Evolutionary conservation across 2,888 invertebrate genomes (phyloP), one percentile per base, ranked within the genome.

Genomic region (Drosophila emarginata): DNA sequence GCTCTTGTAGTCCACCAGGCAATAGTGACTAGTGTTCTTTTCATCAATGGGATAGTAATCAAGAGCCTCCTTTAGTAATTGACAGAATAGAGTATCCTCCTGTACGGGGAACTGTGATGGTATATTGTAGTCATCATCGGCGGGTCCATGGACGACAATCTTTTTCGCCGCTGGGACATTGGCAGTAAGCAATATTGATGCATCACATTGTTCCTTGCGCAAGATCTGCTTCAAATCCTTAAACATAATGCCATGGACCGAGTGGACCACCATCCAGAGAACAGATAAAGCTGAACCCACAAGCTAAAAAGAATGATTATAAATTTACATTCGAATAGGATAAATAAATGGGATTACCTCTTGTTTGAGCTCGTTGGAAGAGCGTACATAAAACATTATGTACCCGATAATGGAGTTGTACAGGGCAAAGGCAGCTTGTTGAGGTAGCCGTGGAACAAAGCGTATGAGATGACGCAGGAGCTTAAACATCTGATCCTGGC

Each of bases 111-210:
- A 99, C 91, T 99, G 99, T 0, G 99, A 98, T 0, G 99, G 99
- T 89, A 99, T 99, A 65, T 97, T 97, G 58, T 97, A 97, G 78
- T 97, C 96, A 83, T 97, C 97, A 73, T 96, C 84, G 4, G 87
- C 87, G 0, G 97, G 97, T 1, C 98, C 99, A 91, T 99, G 98
- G 1, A 99, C 98, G 65, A 99, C 96, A 76, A 99, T 98, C 92
- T 99, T 99, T 92, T 99, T 99, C 0, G 99, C 99, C 0, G 99
- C 98, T 0, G 99, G 99, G 14, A 99, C 99, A 92, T 99, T 99
- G 4, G 99, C 99, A 0, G 99, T 99, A 1, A 99, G 93, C 74
- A 99, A 93, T 87, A 99, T 96, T 0, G 98, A 98, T 0, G 99
- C 98, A 92, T 99, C 99, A 90, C 99, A 99, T 90, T 99, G 99